Base-by-base conservation (phyloP, 2,797 vertebrate species). In the Percopsis omiscomaycus region DNA sequence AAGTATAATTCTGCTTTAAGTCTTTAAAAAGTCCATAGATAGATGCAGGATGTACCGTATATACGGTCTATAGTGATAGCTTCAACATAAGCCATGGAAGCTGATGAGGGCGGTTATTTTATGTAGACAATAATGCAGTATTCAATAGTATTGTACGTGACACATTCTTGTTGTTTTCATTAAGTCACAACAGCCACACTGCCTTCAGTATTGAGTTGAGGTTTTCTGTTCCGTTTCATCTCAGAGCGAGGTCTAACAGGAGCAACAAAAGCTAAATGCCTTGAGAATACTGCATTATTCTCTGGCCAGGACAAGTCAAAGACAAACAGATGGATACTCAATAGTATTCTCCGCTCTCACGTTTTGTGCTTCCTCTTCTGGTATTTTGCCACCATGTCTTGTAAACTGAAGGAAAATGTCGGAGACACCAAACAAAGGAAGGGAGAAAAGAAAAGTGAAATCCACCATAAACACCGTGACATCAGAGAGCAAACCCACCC, bases 341-440 rank as follows among this genome's bases (percentile, higher is more conserved):
- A 83, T 57, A 69, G 52, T 72, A 69, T 78, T 78, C 87, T 75
- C 47, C 64, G 68, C 93, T 91, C 98, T 99, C 95, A 99, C 97
- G 89, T 96, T 97, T 98, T 98, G 94, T 92, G 98, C 92, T 95
- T 99, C 93, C 94, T 92, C 94, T 96, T 98, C 92, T 99, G 96
- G 94, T 97, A 99, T 88, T 99, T 99, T 93, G 96, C 93, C 95
- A 99, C 97, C 96, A 94, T 96, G 91, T 98, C 96, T 94, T 99
- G 97, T 86, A 99, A 91, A 93, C 97, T 99, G 93, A 87, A 87
- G 32, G 32, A 71, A 72, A 71, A 77, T 80, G 73, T 66, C 60
- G 74, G 59, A 78, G 59, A 71, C 59, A 76, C 59, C 64, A 62
- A 72, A 77, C 65, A 71, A 68, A 55, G 66, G 47, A 68, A 64